These are phyloP conservation scores for Calameuta filiformis DNA, from an alignment of 2,888 invertebrate species.

Conservation along the genomic window DNA sequence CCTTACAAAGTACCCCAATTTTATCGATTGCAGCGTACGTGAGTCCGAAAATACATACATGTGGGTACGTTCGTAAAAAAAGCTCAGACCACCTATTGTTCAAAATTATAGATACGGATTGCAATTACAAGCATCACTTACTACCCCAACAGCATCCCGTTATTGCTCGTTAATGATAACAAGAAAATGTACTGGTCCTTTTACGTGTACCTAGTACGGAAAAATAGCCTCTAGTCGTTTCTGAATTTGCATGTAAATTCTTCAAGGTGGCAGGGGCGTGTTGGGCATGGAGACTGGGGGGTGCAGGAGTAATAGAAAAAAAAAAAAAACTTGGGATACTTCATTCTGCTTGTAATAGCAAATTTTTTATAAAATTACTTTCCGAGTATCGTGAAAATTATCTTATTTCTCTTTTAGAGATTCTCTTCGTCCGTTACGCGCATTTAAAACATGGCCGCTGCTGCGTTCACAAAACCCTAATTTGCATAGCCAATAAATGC, in stretches of 20 bases:
- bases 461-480: not conserved
- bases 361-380: not conserved
- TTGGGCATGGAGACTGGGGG: no score
- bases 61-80: not conserved
- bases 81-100: not conserved
- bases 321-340: not conserved
- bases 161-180: not conserved
- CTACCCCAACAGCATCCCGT: not conserved
- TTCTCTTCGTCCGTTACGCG: not conserved
- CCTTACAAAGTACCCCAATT: not conserved
- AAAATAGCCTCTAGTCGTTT: not conserved
- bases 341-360: not conserved
- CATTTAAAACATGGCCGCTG: not conserved
- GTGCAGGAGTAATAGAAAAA: not conserved
- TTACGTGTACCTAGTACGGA: not conserved
- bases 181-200: not conserved
- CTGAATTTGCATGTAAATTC: not conserved
- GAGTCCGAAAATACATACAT: not conserved
- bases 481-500: not conserved
- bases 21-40: not conserved
- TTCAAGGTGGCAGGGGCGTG: not conserved
- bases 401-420: not conserved
- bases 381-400: not conserved
- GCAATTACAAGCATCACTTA: not conserved
- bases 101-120: not conserved